Percentiles rank a stretch among this genome's conserved stretches.
Evolutionary conservation across 37 sponge, comb jelly and placozoan genomes (phyloP).

Genomic region (Ephydatia muelleri): DNA sequence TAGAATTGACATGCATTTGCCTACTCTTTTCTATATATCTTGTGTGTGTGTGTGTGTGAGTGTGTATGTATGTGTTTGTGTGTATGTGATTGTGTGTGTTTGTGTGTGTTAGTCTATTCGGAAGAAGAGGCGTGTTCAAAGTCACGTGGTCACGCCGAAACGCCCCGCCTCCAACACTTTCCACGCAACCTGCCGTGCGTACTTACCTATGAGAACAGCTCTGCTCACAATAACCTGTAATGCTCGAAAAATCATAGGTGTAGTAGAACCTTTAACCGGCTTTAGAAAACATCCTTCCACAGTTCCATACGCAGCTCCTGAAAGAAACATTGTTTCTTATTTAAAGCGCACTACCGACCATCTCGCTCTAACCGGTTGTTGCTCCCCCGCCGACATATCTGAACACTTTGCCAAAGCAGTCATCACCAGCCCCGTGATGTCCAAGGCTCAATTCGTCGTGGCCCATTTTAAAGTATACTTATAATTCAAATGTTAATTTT

Average conservation of each 20-base stretch:
- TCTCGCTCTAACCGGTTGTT: constrained; percentile 29
- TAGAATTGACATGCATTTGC: no score
- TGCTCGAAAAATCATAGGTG: constrained; percentile 49
- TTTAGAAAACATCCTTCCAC: constrained; percentile 61
- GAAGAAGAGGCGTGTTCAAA: neutral
- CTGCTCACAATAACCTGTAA: constrained; percentile 40
- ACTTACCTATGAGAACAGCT: constrained; percentile 56
- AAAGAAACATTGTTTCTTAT: neutral
- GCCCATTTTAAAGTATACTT: neutral
- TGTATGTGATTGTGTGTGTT: constrained; percentile 21
- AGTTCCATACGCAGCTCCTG: constrained; percentile 58
- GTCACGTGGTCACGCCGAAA: neutral
- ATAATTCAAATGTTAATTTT: neutral
- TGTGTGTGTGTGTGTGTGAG: neutral
- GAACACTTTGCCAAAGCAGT: constrained; percentile 51
- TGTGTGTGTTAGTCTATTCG: constrained; percentile 15
- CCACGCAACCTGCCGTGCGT: neutral
- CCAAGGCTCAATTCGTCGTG: constrained; percentile 36
- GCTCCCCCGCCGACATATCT: constrained; percentile 22
- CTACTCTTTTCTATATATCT: no score
- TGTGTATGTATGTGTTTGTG: constrained; percentile 9
- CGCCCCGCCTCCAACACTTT: neutral
- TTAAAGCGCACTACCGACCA: constrained; percentile 22
- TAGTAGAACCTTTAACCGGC: constrained; percentile 52
- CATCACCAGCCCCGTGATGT: constrained; percentile 52